phyloP scores from a whole-genome alignment of 2,888 invertebrate genomes.

The Hydriomena furcata region DNA sequence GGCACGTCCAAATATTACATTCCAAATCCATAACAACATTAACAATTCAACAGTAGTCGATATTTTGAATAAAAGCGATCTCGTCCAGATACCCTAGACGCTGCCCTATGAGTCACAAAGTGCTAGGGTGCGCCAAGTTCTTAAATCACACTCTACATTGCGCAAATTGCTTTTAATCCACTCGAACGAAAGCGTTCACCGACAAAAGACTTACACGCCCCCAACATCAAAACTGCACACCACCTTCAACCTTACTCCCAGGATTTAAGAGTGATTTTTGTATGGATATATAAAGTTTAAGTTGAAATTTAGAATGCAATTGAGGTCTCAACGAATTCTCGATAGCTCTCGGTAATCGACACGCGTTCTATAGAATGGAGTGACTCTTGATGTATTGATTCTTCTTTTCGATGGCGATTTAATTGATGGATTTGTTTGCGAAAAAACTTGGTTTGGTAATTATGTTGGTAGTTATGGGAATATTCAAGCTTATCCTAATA shows the following conservation, averaged over 20 bases:
- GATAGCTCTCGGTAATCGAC: conserved; percentile 61
- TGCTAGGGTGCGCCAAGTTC: conserved; percentile 42
- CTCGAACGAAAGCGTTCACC: conserved; percentile 64
- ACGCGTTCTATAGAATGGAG: conserved; percentile 42
- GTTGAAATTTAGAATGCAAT: conserved; percentile 56
- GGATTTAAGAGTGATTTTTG: conserved; percentile 27
- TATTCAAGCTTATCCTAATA: too few relatives aligned
- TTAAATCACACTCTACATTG: conserved; percentile 63
- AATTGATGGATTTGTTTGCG: conserved; percentile 25
- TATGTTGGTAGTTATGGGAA: too few relatives aligned
- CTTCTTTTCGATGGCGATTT: conserved; percentile 29
- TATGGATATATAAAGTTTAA: conserved; percentile 30
- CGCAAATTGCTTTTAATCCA: conserved; percentile 77
- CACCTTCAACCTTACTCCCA: conserved; percentile 25
- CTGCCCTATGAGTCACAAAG: conserved; percentile 37
- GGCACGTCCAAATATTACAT: too few relatives aligned
- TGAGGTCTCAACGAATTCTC: conserved; percentile 56
- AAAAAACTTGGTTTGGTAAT: conserved; percentile 1
- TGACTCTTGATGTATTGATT: conserved; percentile 41
- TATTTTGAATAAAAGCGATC: background rate
- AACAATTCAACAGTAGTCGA: too few relatives aligned
- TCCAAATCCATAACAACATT: too few relatives aligned
- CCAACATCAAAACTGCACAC: conserved; percentile 19
- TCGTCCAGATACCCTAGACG: background rate
- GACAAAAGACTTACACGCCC: conserved; percentile 54